Conservation (phyloP, 37 sponge, comb jelly and placozoan species). For the Geodia barretti region DNA sequence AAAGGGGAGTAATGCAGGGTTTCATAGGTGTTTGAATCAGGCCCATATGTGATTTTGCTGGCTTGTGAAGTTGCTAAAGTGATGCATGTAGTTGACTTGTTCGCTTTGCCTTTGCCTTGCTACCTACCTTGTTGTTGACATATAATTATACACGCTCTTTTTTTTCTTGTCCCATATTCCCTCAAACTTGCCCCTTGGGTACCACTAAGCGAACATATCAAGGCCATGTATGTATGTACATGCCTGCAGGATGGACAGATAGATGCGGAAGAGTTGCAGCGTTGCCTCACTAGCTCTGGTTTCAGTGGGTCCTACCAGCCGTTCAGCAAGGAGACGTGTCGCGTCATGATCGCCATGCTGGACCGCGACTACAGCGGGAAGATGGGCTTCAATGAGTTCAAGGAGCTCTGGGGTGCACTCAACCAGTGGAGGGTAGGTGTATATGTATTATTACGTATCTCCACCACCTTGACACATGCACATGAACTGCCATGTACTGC, state of each 20-base stretch:
- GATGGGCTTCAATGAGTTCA: conserved; percentile 95
- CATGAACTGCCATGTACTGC: too few species aligned
- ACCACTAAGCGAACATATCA: too few species aligned
- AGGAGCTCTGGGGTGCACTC: conserved; percentile 83
- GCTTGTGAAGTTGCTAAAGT: too few species aligned
- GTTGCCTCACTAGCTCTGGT: conserved; percentile 71
- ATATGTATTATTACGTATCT: too few species aligned
- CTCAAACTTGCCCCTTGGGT: too few species aligned
- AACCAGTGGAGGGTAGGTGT: conserved; percentile 80
- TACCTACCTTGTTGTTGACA: not conserved
- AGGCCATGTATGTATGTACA: too few species aligned
- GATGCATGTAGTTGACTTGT: not conserved
- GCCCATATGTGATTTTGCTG: too few species aligned
- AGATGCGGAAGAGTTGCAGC: conserved; percentile 86
- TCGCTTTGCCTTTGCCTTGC: not conserved
- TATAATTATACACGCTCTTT: not conserved
- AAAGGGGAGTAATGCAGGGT: too few species aligned
- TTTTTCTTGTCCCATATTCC: too few species aligned
- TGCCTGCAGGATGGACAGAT: conserved; percentile 88
- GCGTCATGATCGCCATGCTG: conserved; percentile 91
- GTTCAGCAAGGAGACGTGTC: conserved; percentile 90
- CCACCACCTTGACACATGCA: too few species aligned
- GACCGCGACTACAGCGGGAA: conserved; percentile 87
- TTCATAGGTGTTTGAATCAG: too few species aligned
- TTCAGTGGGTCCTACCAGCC: conserved; percentile 68